A percentile compares a stretch with the other conserved stretches of the same genome.
These are phyloP conservation scores for Collichthys lucidus DNA, from an alignment of 2,113 vertebrate genomes.

Conservation along the genomic window DNA sequence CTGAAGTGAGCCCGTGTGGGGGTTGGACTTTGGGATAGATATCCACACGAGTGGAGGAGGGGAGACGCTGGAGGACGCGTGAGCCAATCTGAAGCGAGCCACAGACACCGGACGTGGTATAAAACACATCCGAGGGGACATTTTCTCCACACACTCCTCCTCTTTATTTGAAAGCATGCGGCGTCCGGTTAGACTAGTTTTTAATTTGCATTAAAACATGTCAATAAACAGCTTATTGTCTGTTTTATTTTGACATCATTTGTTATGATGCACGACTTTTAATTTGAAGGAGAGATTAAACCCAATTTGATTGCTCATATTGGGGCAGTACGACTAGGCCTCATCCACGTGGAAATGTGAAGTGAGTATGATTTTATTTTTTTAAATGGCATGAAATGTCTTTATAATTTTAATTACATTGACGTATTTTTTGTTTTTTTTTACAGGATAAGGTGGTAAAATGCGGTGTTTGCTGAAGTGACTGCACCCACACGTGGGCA, in stretches of 20 bases:
- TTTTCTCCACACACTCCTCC: neutral
- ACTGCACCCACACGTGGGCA: slow-evolving; percentile 33
- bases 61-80: neutral
- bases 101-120: slow-evolving; percentile 60
- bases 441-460: neutral
- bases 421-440: neutral
- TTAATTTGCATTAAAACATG: accelerated
- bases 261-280: neutral
- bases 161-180: neutral
- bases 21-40: slow-evolving; percentile 70
- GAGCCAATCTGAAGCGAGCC: slow-evolving; percentile 55
- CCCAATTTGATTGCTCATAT: neutral
- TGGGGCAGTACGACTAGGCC: slow-evolving; percentile 27
- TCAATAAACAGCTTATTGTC: accelerated
- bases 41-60: slow-evolving; percentile 69
- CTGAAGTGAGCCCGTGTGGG: slow-evolving; percentile 71
- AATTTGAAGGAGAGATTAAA: neutral
- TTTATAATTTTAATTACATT: accelerated
- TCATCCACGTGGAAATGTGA: neutral
- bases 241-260: accelerated
- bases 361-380: neutral
- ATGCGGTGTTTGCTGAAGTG: neutral
- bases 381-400: neutral
- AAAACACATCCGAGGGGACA: slow-evolving; percentile 60
- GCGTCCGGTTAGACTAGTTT: accelerated